phyloP scores from a whole-genome alignment of 2,113 vertebrate species.

The Festucalex cinctus region DNA sequence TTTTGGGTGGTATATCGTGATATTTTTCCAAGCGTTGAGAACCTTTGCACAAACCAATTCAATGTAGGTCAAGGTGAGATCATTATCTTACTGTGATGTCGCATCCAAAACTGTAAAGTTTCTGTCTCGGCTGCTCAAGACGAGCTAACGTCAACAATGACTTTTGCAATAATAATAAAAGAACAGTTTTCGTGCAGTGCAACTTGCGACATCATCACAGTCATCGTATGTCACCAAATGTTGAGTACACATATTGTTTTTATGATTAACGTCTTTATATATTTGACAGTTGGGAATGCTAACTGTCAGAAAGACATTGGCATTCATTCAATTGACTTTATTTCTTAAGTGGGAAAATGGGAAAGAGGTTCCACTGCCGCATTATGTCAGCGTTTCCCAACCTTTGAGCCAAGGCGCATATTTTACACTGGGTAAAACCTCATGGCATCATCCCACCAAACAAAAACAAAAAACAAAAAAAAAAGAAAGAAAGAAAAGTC shows the following conservation, averaged over 20 bases:
- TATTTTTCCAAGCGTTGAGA: neutral
- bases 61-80: neutral
- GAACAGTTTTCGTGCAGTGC: neutral
- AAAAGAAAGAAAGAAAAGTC: neutral
- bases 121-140: neutral
- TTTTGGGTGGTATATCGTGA: no score
- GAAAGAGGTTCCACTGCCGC: neutral
- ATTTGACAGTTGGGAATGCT: neutral
- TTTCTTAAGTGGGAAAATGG: neutral
- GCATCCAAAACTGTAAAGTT: neutral
- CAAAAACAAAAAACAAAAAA: no score
- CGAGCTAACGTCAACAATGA: neutral
- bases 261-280: neutral
- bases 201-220: neutral
- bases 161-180: neutral
- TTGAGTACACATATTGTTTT: neutral
- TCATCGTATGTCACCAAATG: neutral
- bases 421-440: neutral
- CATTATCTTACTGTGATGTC: neutral
- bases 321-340: neutral
- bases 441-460: neutral
- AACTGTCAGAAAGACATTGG: neutral
- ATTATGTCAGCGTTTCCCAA: neutral
- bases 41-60: neutral
- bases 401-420: neutral